phyloP scores from a whole-genome alignment of 2,888 invertebrate genomes.

The Nudaria mundana region DNA sequence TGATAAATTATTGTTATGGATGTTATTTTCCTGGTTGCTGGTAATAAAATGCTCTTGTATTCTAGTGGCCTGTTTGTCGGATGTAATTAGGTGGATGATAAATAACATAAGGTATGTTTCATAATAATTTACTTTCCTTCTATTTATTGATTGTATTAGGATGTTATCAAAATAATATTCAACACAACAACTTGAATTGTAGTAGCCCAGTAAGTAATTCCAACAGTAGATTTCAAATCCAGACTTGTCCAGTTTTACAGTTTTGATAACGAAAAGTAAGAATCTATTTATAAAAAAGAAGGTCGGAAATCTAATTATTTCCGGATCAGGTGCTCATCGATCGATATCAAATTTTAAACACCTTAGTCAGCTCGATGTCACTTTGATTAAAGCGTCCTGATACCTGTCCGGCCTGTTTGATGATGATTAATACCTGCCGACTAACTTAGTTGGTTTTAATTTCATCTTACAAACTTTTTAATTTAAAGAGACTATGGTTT shows the following conservation, averaged over 20 bases:
- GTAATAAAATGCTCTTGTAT: constrained; percentile 13
- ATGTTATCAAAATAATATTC: no score
- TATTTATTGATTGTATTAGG: no score
- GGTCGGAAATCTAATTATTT: background rate
- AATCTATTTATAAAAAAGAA: background rate
- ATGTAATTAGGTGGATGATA: background rate
- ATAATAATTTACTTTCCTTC: no score
- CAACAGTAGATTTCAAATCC: constrained; percentile 1
- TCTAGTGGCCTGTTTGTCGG: constrained; percentile 1
- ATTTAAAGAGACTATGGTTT: background rate
- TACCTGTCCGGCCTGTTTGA: constrained; percentile 2
- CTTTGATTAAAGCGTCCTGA: constrained; percentile 4
- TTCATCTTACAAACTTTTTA: background rate
- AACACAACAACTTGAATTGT: no score
- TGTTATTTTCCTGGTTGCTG: constrained; percentile 18
- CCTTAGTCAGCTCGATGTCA: constrained; percentile 1
- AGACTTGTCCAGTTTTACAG: background rate
- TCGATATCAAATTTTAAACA: constrained; percentile 1
- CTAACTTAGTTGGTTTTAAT: background rate
- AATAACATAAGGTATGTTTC: background rate
- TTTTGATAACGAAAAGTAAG: background rate
- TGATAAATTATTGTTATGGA: constrained; percentile 25
- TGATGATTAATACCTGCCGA: constrained; percentile 2
- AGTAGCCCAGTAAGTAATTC: no score
- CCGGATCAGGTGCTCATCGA: background rate